phyloP scores from a whole-genome alignment of 2,888 invertebrate genomes.

The Physocephala rufipes region DNA sequence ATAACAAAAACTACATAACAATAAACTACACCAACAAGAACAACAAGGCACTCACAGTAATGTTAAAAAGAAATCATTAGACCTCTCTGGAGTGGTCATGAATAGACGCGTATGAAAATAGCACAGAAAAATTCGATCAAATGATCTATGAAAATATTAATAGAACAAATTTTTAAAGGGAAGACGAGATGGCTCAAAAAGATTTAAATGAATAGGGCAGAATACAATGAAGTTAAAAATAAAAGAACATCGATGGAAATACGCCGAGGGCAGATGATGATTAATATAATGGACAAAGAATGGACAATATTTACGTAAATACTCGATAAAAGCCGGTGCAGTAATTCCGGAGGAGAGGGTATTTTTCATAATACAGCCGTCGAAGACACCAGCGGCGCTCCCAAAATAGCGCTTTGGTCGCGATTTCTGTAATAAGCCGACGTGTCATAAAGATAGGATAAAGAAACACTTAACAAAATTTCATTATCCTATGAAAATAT shows the following conservation, averaged over 20 bases:
- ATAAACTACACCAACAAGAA: conserved; percentile 25
- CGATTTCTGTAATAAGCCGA: no score
- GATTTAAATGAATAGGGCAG: no score
- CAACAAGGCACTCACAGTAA: conserved; percentile 11
- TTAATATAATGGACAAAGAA: no score
- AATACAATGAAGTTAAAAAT: conserved; percentile 2
- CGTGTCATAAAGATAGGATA: conserved; percentile 1
- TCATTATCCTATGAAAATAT: background rate
- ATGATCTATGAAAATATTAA: background rate
- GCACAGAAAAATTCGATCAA: no score
- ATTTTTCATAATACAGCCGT: no score
- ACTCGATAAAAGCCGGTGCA: conserved; percentile 10
- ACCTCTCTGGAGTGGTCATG: conserved; percentile 34
- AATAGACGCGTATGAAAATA: background rate
- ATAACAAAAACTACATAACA: background rate
- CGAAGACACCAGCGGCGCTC: no score
- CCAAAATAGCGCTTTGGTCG: no score
- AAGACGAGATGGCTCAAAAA: no score
- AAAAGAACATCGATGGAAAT: background rate
- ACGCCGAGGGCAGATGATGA: no score
- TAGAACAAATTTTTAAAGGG: background rate
- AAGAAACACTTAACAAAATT: conserved; percentile 8
- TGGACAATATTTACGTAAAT: conserved; percentile 4
- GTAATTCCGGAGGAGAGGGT: no score
- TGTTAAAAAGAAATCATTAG: conserved; percentile 12